Evolutionary conservation across 2,888 invertebrate species (phyloP).

Genomic region (Pasiphila rectangulata): DNA sequence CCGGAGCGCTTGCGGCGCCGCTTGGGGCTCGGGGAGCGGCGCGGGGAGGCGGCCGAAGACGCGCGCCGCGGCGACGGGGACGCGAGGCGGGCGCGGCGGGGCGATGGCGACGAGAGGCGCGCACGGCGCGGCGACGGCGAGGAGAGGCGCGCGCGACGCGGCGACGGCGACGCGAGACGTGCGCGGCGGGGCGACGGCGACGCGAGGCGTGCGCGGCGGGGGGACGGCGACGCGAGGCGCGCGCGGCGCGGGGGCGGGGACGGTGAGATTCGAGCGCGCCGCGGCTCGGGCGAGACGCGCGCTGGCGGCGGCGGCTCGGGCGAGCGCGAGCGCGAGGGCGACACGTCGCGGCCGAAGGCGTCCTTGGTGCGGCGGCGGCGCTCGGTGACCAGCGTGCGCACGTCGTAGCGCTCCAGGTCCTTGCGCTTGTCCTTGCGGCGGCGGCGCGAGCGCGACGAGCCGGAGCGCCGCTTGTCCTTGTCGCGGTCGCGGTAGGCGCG

Average conservation of each 20-base stretch:
- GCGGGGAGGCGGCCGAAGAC: slow-evolving; percentile 41
- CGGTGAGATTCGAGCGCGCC: too few species aligned
- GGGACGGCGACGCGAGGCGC: slow-evolving; percentile 45
- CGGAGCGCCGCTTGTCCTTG: slow-evolving; percentile 43
- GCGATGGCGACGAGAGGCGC: slow-evolving; percentile 24
- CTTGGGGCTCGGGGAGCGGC: slow-evolving; percentile 39
- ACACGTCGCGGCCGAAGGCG: slow-evolving; percentile 88
- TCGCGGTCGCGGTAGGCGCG: slow-evolving; percentile 86
- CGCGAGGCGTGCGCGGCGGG: slow-evolving; percentile 85
- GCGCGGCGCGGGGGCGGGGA: slow-evolving; percentile 36
- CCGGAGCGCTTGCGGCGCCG: slow-evolving; percentile 44
- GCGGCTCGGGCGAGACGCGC: slow-evolving; percentile 37
- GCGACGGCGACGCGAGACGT: slow-evolving; percentile 27
- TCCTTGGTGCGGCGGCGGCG: slow-evolving; percentile 85
- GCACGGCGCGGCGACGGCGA: slow-evolving; percentile 37
- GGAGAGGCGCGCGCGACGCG: slow-evolving; percentile 27
- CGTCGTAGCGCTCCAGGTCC: slow-evolving; percentile 91
- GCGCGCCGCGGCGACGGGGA: slow-evolving; percentile 46
- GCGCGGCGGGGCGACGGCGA: slow-evolving; percentile 76
- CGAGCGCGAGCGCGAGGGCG: slow-evolving; percentile 46
- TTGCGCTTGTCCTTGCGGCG: slow-evolving; percentile 83
- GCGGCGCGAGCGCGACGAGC: slow-evolving; percentile 46
- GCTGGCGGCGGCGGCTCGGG: slow-evolving; percentile 25
- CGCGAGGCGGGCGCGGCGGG: slow-evolving; percentile 32
- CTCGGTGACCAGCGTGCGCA: slow-evolving; percentile 87